Base-by-base conservation (phyloP, 2,888 invertebrate genomes). In the Nomada lathburiana region DNA sequence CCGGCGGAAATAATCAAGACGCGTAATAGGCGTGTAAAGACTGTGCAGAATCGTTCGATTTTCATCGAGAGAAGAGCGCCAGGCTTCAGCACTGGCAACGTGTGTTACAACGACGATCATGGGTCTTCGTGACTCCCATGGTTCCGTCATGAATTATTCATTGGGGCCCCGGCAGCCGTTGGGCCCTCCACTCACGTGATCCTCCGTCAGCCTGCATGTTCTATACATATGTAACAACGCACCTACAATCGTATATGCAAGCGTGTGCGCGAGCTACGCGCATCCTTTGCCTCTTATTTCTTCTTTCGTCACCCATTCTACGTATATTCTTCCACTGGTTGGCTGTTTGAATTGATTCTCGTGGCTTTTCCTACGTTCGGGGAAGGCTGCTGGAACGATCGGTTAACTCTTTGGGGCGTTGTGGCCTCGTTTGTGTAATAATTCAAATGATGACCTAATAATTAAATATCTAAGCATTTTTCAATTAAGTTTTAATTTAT, bases 131-230 rank as follows among this genome's bases (percentile, higher is more conserved):
- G 82, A 67, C 82, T 77, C 62, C 65, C 47, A 63, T 53, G 63
- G 69, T 67, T 60, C 20, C 78, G 86, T 88, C 86, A 86, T 93
- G 92, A 92, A 93, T 93, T 91, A 93, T 93, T 93, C 92, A 93
- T 92, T 74, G 82, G 85, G 87, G 83, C 85, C 89, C 87, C 81
- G 86, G 84, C 87, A 89, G 88, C 86, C 88, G 90, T 90, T 90
- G 91, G 91, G 90, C 86, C 87, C 78, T 71, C 85, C 87, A 89
- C 90, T 90, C 89, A 87, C 91, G 89, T 90, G 90, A 92, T 91
- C 89, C 86, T 82, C 83, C 87, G 86, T 88, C 88, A 83, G 59
- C 16, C 13, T 23, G 80, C 82, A 69, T 82, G 65, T 69, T 53
- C 55, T 78, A 85, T 87, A 89, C 85, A 87, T 88, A 89, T 84